Conservation (phyloP, 2,113 vertebrate species). For the Trematocara unimaculatum region DNA sequence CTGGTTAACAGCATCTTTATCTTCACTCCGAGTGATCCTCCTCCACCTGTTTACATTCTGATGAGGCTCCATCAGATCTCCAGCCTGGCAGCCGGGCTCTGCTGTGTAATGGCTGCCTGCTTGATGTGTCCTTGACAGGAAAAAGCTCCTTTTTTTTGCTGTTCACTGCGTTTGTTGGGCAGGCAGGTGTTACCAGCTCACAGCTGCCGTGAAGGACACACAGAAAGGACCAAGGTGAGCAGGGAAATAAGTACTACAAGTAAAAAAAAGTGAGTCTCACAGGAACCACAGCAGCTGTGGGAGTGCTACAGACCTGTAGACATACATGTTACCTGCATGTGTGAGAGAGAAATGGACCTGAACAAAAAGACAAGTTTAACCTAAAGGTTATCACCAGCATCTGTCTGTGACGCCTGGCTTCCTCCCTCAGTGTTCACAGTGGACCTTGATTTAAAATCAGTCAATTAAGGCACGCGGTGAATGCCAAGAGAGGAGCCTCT, state of each 20-base stretch:
- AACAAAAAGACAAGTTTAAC: accelerated
- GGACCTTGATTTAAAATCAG: slow-evolving; percentile 69
- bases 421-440: slow-evolving; percentile 65
- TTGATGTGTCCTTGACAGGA: slow-evolving; percentile 45
- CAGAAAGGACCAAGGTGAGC: background rate
- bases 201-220: background rate
- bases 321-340: background rate
- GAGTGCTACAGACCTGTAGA: background rate
- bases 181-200: background rate
- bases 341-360: accelerated
- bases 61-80: background rate
- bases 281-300: background rate
- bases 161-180: background rate
- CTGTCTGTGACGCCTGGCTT: background rate
- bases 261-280: background rate
- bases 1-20: background rate
- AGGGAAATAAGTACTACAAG: accelerated
- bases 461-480: slow-evolving; percentile 97
- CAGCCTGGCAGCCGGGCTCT: background rate
- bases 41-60: slow-evolving; percentile 5
- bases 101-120: slow-evolving; percentile 54
- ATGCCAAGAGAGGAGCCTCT: slow-evolving; percentile 84
- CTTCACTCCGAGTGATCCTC: background rate
- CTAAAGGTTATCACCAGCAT: background rate
- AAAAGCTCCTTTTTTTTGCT: background rate